Base-by-base conservation (phyloP, 2,888 invertebrate species). In the Meteorus colon region DNA sequence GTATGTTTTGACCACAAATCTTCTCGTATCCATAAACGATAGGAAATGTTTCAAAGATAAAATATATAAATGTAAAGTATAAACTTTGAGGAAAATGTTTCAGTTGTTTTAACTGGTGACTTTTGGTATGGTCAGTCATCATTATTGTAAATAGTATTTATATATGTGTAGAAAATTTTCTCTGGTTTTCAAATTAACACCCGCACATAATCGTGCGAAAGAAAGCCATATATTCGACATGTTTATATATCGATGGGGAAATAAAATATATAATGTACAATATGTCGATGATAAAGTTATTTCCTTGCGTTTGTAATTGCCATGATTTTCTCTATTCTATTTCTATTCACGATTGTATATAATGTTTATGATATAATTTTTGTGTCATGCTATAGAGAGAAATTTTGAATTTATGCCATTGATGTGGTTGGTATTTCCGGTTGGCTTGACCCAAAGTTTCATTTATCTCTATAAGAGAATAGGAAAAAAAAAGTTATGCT, bases 211-310 rank as follows among this genome's bases (percentile, higher is more conserved):
- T 55, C 19, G n/a, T 19, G n/a, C 55, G 4, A 55, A 55, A 55
- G 55, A 55, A 55, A 55, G n/a, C 8, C 55, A 55, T 55, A 55
- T 55, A 55, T 55, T 55, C n/a, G 2, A 55, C 55, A 55, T 55
- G 55, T 55, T 55, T 55, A 55, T 55, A 55, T 55, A 6, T 4
- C 55, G 2, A 19, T 19, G 10, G 19, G 19, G 55, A 55, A 55
- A 55, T 55, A 55, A 55, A 55, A 55, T 55, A 55, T 55, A 24
- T 55, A 55, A 55, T 55, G 55, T 55, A 55, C 10, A 55, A 55
- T 55, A 55, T 19, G 55, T 55, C 55, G 19, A 55, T 55, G 55
- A 55, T 55, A 55, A 55, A 55, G 19, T 24, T 55, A 55, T 55
- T 55, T 24, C 24, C 55, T 55, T 55, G 19, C 0, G 19, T 24